Percentiles rank a stretch among this genome's conserved stretches.
Evolutionary conservation across 2,797 vertebrate genomes (phyloP).

Genomic region (Poeciliopsis presidionis): DNA sequence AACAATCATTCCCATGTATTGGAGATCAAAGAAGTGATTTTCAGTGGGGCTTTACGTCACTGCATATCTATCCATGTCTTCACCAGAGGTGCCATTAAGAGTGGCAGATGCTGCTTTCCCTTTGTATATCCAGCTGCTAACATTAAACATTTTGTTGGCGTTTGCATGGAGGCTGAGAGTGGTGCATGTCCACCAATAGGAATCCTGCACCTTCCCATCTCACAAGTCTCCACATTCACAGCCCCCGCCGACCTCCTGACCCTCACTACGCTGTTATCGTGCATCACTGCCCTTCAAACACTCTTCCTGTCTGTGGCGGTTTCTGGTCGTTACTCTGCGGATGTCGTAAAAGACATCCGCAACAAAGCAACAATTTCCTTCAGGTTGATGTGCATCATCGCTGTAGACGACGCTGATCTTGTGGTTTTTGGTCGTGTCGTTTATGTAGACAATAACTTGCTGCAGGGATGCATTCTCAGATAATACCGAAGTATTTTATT

Average conservation of each 20-base stretch:
- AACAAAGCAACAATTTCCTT: neutral
- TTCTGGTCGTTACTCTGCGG: slow-evolving; percentile 59
- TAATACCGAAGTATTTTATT: neutral
- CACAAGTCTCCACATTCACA: slow-evolving; percentile 24
- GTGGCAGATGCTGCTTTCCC: slow-evolving; percentile 2
- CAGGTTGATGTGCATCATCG: slow-evolving; percentile 6
- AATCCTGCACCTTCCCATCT: slow-evolving; percentile 26
- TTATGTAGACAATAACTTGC: neutral
- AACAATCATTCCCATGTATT: neutral
- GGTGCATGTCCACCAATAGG: slow-evolving; percentile 75
- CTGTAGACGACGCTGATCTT: slow-evolving; percentile 21
- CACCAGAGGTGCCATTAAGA: neutral
- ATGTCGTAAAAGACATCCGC: slow-evolving; percentile 47
- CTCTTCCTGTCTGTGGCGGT: slow-evolving; percentile 46
- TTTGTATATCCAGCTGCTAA: slow-evolving; percentile 54
- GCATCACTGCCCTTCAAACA: slow-evolving; percentile 28
- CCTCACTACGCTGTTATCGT: slow-evolving; percentile 6
- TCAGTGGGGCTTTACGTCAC: neutral
- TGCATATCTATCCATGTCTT: neutral
- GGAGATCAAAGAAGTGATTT: neutral
- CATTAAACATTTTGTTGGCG: slow-evolving; percentile 44
- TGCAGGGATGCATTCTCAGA: neutral
- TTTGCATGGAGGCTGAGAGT: slow-evolving; percentile 82
- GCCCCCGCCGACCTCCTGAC: neutral
- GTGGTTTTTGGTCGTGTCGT: neutral